Evolutionary conservation across 2,113 vertebrate species (phyloP), one percentile per base, ranked within the genome.

Genomic region (Phoenicopterus ruber): DNA sequence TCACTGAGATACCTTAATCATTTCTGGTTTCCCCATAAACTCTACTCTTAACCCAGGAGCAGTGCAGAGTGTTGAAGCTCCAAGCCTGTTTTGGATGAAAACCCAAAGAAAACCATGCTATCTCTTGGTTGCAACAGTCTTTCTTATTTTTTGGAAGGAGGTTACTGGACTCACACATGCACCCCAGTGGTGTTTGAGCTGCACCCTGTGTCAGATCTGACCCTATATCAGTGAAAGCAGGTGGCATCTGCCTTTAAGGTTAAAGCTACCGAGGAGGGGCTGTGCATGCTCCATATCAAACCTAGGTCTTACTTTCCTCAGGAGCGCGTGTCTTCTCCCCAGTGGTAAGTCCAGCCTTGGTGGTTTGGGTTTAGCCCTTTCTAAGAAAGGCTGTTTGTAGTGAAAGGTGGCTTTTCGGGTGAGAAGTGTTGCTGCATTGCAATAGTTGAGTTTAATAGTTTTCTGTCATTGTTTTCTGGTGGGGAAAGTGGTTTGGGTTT

Each of bases 181-280:
- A 2, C 26, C 18, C 36, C 34, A 55, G 49, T 0, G 1, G 29
- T 44, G 31, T 54, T 22, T 0, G 9, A 50, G 32, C 78, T 42
- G 38, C 9, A 0, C 25, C 47, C 49, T 24, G 7, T 21, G 9
- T 24, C 46, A 42, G 9, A 5, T 20, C 5, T 16, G 40, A 26
- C 54, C 44, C 28, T 67, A 0, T 15, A n/a, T 8, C n/a, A 70
- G 69, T 0, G 17, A 38, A 59, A 82, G 62, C 46, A 77, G 82
- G 71, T 73, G 82, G 9, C 78, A 83, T 61, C 67, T 86, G 74
- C 78, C 87, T 93, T 85, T 86, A 80, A 91, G 88, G 72, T 88
- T 15, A 29, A 46, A 63, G 70, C 24, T 13, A 0, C 34, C 62
- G 25, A 81, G 94, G n/a, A 91, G 83, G 63, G 74, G 79, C 86